These are phyloP conservation scores for Melinopterus prodromus DNA, from an alignment of 2,888 invertebrate species.

Conservation along the genomic window DNA sequence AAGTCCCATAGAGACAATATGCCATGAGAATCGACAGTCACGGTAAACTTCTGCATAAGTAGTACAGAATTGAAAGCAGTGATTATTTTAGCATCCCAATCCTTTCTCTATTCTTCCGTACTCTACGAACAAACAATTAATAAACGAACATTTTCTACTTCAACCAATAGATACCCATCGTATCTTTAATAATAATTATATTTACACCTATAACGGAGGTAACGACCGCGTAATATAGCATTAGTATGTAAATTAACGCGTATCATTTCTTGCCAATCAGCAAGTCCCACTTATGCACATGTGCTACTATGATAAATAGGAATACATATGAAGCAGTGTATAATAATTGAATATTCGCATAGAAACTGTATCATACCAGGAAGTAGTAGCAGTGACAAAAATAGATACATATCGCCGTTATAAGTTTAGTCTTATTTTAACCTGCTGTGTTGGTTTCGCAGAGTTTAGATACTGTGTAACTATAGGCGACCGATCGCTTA, in stretches of 20 bases:
- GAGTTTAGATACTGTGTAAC: constrained; percentile 4
- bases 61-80: neutral
- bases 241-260: neutral
- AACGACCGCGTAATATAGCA: neutral
- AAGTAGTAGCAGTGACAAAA: neutral
- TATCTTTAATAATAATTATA: neutral
- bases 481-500: neutral
- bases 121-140: neutral
- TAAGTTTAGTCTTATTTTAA: neutral
- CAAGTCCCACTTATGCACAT: neutral
- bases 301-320: neutral
- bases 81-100: neutral
- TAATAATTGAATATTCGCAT: neutral
- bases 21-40: neutral
- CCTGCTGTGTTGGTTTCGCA: neutral
- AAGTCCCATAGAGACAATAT: neutral
- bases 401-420: neutral
- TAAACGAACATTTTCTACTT: neutral
- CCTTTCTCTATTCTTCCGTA: neutral
- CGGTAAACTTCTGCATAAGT: neutral
- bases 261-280: neutral
- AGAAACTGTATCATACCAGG: constrained; percentile 4
- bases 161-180: neutral
- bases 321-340: neutral
- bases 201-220: neutral